phyloP scores from a whole-genome alignment of 2,888 invertebrate species.

The Cephonodes hylas region DNA sequence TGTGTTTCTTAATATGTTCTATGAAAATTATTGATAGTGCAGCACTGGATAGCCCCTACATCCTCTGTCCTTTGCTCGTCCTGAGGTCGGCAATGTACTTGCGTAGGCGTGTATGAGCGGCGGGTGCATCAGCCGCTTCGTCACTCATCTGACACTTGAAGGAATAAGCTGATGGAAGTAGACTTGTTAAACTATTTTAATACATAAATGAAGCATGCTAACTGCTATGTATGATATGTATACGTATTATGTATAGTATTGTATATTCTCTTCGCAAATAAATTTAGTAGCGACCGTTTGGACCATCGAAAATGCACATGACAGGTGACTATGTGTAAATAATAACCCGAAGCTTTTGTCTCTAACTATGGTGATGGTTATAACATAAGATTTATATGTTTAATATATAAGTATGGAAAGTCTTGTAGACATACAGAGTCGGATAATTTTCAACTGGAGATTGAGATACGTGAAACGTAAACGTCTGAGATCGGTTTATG shows the following conservation, averaged over 20 bases:
- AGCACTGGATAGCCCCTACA: too few species aligned
- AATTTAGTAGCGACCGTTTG: constrained; percentile 46
- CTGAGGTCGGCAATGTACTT: too few species aligned
- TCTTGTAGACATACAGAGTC: constrained; percentile 61
- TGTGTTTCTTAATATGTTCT: too few species aligned
- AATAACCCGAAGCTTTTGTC: constrained; percentile 39
- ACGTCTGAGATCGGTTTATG: background rate
- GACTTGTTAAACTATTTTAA: background rate
- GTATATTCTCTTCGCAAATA: background rate
- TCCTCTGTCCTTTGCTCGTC: too few species aligned
- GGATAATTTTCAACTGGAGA: constrained; percentile 26
- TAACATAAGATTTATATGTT: constrained; percentile 46
- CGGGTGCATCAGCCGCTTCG: too few species aligned
- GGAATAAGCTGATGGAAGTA: background rate
- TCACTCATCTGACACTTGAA: too few species aligned
- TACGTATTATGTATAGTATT: background rate
- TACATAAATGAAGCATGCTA: background rate
- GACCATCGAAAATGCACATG: constrained; percentile 78
- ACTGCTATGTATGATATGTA: background rate
- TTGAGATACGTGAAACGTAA: constrained; percentile 14
- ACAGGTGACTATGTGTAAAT: constrained; percentile 43
- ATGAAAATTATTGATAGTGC: too few species aligned
- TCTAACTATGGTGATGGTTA: constrained; percentile 71
- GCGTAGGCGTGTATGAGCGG: too few species aligned
- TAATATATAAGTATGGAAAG: constrained; percentile 37